These are phyloP conservation scores for Arion vulgaris DNA, from an alignment of 1,140 invertebrate genomes.

Conservation along the genomic window DNA sequence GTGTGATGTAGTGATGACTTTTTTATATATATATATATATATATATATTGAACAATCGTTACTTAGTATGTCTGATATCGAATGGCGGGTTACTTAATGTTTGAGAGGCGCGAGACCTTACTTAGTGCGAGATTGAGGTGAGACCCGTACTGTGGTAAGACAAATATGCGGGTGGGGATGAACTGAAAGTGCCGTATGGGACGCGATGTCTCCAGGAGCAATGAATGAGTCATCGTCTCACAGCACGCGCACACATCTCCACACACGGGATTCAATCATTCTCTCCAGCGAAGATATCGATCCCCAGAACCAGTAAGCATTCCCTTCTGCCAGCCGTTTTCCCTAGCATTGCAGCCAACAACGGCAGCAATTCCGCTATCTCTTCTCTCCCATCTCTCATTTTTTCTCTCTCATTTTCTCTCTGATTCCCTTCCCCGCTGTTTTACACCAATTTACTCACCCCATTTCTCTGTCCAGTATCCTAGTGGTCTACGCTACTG, in stretches of 20 bases:
- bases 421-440: not conserved
- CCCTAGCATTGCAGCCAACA: not conserved
- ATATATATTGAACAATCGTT: too few relatives aligned
- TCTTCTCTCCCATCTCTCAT: not conserved
- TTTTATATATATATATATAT: too few relatives aligned
- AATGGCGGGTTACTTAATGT: too few relatives aligned
- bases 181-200: not conserved
- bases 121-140: too few relatives aligned
- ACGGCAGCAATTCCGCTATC: not conserved
- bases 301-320: not conserved
- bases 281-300: not conserved
- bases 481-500: too few relatives aligned
- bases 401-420: not conserved
- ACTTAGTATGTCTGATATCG: too few relatives aligned
- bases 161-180: not conserved
- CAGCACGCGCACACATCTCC: not conserved
- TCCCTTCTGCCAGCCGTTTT: not conserved
- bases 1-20: too few relatives aligned
- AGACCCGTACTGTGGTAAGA: not conserved
- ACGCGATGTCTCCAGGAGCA: not conserved
- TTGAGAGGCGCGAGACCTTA: too few relatives aligned
- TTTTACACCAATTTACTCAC: not conserved
- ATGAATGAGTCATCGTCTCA: constrained; percentile 13
- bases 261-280: not conserved
- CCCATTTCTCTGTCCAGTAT: not conserved